Evolutionary conservation across 2,888 invertebrate genomes (phyloP), one percentile per base, ranked within the genome.

Genomic region (Molorchus minor): DNA sequence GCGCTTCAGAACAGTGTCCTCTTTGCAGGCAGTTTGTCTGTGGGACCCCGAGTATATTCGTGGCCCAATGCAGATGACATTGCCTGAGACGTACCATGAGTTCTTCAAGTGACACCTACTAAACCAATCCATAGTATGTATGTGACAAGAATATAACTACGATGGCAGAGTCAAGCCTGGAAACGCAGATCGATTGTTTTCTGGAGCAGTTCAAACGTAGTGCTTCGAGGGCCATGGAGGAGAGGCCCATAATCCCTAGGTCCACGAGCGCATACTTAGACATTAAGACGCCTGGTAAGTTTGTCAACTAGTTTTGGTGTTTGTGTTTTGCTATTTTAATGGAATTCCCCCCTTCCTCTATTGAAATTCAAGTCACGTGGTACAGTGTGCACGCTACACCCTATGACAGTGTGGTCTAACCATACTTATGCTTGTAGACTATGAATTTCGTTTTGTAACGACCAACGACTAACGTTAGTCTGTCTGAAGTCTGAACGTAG

Each of bases 151-250:
- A n/a, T n/a, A n/a, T n/a, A n/a, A 30, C 51, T 61, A 60, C 67
- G 54, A 74, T 74, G 74, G 71, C 73, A 60, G 74, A 73, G 51
- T 67, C 82, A 68, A 90, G 87, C 71, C 88, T 91, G 80, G 91
- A 92, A 83, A 90, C 88, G 75, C 91, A 91, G 84, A 91, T 92
- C 83, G 92, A 92, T 86, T 89, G 88, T 83, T 91, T 92, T 83
- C 82, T 91, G 80, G 91, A 91, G 83, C 91, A 91, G 79, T 91
- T 91, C 79, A 90, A 90, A 79, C 86, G 88, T 68, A 90, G 90
- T 83, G 90, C 90, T 71, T 90, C 90, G 55, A 88, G 88, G 76
- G 90, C 89, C 58, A 90, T 91, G 77, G 78, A 78, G 62, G 77
- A 77, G 47, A 68, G 71, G 56, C 65, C 68, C 51, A 68, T 67